Evolutionary conservation across 2,113 vertebrate species (phyloP).

Genomic region (Saimiri boliviensis): DNA sequence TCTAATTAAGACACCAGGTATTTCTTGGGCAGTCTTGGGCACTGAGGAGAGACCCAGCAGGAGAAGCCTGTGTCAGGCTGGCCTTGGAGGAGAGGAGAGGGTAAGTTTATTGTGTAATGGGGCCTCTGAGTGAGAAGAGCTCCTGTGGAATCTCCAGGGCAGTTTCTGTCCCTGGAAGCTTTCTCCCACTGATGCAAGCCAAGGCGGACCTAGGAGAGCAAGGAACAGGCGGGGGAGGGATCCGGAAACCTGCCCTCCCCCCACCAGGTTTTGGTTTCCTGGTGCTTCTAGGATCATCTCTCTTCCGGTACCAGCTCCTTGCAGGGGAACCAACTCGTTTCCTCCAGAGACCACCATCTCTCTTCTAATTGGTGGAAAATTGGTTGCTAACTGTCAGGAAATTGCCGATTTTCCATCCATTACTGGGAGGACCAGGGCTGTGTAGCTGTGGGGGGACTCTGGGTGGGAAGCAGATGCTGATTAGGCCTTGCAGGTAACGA

Average conservation of each 20-base stretch:
- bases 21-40: background rate
- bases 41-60: background rate
- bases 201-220: background rate
- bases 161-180: background rate
- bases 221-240: background rate
- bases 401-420: constrained; percentile 86
- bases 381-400: constrained; percentile 85
- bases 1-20: background rate
- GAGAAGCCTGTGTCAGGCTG: background rate
- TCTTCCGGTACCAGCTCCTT: background rate
- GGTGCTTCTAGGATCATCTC: background rate
- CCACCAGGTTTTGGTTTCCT: background rate
- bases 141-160: no score
- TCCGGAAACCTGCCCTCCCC: rapidly evolving
- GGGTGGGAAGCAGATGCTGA: constrained; percentile 82
- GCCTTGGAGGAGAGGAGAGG: background rate
- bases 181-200: background rate
- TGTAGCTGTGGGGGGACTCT: constrained; percentile 57
- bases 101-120: background rate
- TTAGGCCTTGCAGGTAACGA: constrained; percentile 82
- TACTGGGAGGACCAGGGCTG: constrained; percentile 67
- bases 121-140: background rate
- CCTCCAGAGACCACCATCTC: constrained; percentile 78
- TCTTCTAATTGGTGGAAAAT: constrained; percentile 85
- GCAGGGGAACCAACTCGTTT: constrained; percentile 1